Base-by-base conservation (phyloP, 2,797 vertebrate genomes). In the Hozukius guyotensis region DNA sequence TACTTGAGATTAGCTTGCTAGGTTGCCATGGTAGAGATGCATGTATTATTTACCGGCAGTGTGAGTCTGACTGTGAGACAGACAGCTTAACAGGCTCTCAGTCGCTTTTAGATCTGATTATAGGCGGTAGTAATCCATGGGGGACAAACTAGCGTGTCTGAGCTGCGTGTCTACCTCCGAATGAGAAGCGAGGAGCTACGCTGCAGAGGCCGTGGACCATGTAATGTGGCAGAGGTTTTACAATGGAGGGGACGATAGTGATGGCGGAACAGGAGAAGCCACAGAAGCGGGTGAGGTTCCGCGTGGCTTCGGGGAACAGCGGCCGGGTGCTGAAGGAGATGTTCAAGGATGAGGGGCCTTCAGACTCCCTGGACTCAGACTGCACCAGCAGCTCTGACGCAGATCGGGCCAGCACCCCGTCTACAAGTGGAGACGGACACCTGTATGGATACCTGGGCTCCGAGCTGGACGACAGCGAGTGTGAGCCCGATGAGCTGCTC, bases 271-370 rank as follows among this genome's bases (percentile, higher is more conserved):
- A 88, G 0, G 96, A 96, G 81, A 96, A 97, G 88, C 95, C 96
- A 36, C 94, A 95, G 20, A 96, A 97, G 94, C 96, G 96, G 95
- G 99, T 99, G 80, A 97, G 99, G 83, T 99, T 99, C 94, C 97
- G 98, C 4, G 96, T 99, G 32, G 97, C 98, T 0, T 99, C 99
- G 0, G 98, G 97, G 18, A 97, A 97, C 92, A 99, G 98, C 8
- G 99, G 99, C 12, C 93, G 98, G 70, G 96, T 99, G 69, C 93
- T 99, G 83, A 98, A 97, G 93, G 98, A 99, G 93, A 99, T 99
- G 72, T 99, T 97, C 8, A 95, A 98, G 0, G 96, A 99, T 0
- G 97, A 96, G 27, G 94, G 96, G 1, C 94, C 95, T 0, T 83
- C 96, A 0, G 97, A 97, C 88, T 99, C 97, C 0, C 89, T 98